A percentile compares a stretch with the other conserved stretches of the same genome.
Conservation (phyloP, 1,140 invertebrate genomes). For the Drosophila yakuba region DNA sequence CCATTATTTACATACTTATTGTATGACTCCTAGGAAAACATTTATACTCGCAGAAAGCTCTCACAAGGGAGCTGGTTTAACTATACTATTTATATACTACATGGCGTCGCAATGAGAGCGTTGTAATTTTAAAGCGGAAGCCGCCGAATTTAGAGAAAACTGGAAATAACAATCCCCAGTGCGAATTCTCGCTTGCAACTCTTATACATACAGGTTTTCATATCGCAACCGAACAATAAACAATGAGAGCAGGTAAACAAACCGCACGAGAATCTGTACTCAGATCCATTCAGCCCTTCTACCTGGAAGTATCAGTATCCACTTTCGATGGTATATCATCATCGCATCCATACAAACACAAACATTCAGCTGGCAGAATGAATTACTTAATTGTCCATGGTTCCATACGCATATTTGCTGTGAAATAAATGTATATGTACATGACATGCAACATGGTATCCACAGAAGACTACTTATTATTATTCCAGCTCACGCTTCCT, state of each 20-base stretch:
- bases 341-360: not conserved
- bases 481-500: constrained; percentile 42
- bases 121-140: constrained; percentile 29
- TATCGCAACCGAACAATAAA: constrained; percentile 12
- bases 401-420: constrained; percentile 28
- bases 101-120: not conserved
- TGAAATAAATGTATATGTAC: constrained; percentile 24
- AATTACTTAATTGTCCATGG: constrained; percentile 42
- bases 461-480: constrained; percentile 40
- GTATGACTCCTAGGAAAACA: not conserved
- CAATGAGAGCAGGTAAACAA: constrained; percentile 41
- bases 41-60: not conserved
- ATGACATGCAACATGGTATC: constrained; percentile 40
- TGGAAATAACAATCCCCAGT: constrained; percentile 8
- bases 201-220: constrained; percentile 36
- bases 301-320: constrained; percentile 28
- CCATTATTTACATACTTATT: constrained; percentile 7
- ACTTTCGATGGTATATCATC: constrained; percentile 24
- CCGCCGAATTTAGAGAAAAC: constrained; percentile 18
- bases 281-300: constrained; percentile 10
- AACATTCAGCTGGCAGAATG: constrained; percentile 21
- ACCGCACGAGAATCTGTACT: constrained; percentile 13
- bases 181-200: constrained; percentile 18
- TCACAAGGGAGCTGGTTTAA: constrained; percentile 5
- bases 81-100: constrained; percentile 4